Evolutionary conservation across 2,888 invertebrate genomes (phyloP), one percentile per base, ranked within the genome.

Genomic region (Anodontia alba): DNA sequence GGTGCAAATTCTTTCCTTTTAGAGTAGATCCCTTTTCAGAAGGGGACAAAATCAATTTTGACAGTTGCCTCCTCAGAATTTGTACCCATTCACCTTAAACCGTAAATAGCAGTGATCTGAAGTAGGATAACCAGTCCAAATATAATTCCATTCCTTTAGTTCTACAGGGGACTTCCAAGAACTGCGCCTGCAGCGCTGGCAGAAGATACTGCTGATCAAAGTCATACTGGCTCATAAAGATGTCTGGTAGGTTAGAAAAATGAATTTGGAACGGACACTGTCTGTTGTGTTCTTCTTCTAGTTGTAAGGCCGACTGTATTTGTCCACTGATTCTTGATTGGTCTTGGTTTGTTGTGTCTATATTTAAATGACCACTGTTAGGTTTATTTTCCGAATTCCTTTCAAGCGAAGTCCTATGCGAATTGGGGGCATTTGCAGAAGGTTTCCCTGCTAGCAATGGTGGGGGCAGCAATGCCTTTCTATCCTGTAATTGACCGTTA

Each of bases 101-200:
- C 36, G 70, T 77, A 46, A 79, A 83, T 15, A 76, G 43, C 29
- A 70, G 66, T n/a, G 75, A 43, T 51, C 83, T 57, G 17, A 83
- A 43, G 42, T 78, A 73, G 2, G 80, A 72, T 31, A 83, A 68
- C 80, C 80, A 78, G 70, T 83, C 80, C 17, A 83, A 54, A 54
- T 83, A 80, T 12, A 83, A 33, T 29, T 43, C 79, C 43, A 79
- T 69, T 2, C 51, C 71, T 43, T 76, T 76, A 36, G 82, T 69
- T 31, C 51, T 69, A n/a, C 82, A 83, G 3, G 31, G 38, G n/a
- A 57, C 69, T 29, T 57, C 77, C n/a, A 67, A 17, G 23, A 80
- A 71, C 62, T 78, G 68, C 51, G 80, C 80, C 29, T 75, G 74
- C 62, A 83, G 36, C 10, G 83, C 80, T 7, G 83, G 83, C 36